A percentile compares a stretch with the other conserved stretches of the same genome.
Conservation (phyloP, 2,113 vertebrate species). For the Odontesthes bonariensis region DNA sequence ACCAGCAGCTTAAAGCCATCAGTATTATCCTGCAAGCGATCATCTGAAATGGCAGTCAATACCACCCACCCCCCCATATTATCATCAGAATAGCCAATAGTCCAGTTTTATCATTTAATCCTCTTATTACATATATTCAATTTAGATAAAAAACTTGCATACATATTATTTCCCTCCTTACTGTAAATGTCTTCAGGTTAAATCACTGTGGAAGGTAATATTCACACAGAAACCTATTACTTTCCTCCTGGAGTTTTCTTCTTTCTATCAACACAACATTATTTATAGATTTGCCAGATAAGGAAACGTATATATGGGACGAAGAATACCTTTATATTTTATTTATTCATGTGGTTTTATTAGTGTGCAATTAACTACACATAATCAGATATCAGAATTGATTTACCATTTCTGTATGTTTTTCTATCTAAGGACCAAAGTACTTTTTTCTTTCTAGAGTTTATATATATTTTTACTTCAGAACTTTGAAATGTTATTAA, state of each 20-base stretch:
- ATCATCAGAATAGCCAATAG: conserved; percentile 34
- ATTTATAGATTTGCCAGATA: neutral
- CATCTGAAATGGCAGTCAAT: conserved; percentile 37
- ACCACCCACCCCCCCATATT: neutral
- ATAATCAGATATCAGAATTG: conserved; percentile 17
- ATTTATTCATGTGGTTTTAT: neutral
- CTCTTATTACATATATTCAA: conserved; percentile 3
- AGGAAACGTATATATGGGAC: neutral
- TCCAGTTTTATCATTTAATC: neutral
- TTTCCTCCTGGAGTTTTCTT: neutral
- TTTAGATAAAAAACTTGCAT: conserved; percentile 10
- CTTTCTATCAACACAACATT: neutral
- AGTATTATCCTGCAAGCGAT: conserved; percentile 62
- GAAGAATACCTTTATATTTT: neutral
- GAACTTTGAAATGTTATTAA: conserved; percentile 56
- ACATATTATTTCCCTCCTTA: neutral
- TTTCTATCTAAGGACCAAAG: conserved; percentile 19
- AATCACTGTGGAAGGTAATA: conserved; percentile 11
- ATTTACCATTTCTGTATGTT: conserved; percentile 27
- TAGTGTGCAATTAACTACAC: neutral
- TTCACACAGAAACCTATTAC: neutral
- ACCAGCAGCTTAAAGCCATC: conserved; percentile 63
- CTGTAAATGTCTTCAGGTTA: conserved; percentile 5
- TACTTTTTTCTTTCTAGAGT: no score
- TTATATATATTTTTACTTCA: conserved; percentile 35